phyloP scores from a whole-genome alignment of 2,888 invertebrate genomes.

The Dynastes grantii region DNA sequence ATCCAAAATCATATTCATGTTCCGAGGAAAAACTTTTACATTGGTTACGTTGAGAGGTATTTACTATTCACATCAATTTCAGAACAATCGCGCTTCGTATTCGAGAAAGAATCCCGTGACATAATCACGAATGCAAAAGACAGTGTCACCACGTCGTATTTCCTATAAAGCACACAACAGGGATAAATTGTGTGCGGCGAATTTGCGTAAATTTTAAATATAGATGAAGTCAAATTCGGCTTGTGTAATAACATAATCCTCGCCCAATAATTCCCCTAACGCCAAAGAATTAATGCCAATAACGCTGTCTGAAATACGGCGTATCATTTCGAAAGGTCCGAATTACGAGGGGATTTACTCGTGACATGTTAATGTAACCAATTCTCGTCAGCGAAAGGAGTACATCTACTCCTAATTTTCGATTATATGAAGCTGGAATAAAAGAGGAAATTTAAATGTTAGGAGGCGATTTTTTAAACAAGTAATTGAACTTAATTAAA shows the following conservation, averaged over 20 bases:
- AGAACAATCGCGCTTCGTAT: constrained; percentile 16
- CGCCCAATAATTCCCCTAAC: constrained; percentile 65
- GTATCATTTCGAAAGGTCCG: constrained; percentile 16
- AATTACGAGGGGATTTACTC: constrained; percentile 27
- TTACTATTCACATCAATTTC: constrained; percentile 39
- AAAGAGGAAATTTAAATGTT: no score
- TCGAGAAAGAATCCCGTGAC: constrained; percentile 39
- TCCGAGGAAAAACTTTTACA: constrained; percentile 24
- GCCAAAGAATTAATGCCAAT: constrained; percentile 65
- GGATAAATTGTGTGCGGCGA: constrained; percentile 52
- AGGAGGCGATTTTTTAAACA: no score
- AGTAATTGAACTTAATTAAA: no score
- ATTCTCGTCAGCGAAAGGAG: constrained; percentile 11
- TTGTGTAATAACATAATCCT: constrained; percentile 66
- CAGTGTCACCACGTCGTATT: constrained; percentile 46
- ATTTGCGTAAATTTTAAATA: constrained; percentile 64
- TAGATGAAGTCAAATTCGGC: constrained; percentile 64
- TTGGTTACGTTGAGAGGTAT: constrained; percentile 12
- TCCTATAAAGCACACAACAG: constrained; percentile 47
- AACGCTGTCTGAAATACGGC: constrained; percentile 32
- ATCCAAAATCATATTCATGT: neutral
- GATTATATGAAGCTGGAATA: neutral
- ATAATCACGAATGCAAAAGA: constrained; percentile 51
- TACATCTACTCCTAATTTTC: neutral
- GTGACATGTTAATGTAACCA: constrained; percentile 19